Conservation (phyloP, 2,113 vertebrate genomes). For the Corydoras sp. region DNA sequence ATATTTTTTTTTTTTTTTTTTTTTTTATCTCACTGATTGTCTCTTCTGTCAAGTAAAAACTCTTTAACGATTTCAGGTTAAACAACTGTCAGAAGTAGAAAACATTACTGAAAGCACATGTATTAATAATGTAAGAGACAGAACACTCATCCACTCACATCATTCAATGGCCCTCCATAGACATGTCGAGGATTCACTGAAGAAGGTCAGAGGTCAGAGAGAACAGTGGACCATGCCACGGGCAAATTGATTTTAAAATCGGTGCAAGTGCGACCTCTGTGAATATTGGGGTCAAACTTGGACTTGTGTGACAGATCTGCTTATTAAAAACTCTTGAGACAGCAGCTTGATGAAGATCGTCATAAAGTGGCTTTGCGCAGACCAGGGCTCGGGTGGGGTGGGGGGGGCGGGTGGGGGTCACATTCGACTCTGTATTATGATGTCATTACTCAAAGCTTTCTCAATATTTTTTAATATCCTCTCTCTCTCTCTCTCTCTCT, state of each 20-base stretch:
- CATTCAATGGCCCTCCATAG: constrained; percentile 11
- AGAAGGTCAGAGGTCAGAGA: constrained; percentile 24
- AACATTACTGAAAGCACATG: no score
- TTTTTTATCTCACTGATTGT: no score
- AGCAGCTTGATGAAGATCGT: constrained; percentile 12
- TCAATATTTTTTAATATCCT: no score
- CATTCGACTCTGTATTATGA: not conserved
- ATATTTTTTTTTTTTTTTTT: no score
- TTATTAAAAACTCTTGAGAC: constrained; percentile 21
- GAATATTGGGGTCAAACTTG: constrained; percentile 36
- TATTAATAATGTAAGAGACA: no score
- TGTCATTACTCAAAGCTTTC: no score
- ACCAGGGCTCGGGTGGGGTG: no score
- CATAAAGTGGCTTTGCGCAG: constrained; percentile 18
- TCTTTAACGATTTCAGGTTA: no score
- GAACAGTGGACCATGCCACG: constrained; percentile 7
- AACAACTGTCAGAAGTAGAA: no score
- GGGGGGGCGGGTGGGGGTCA: constrained; percentile 5
- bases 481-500: no score
- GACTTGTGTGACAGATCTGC: constrained; percentile 31
- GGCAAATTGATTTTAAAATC: constrained; percentile 45
- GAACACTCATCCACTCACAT: not conserved
- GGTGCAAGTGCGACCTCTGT: constrained; percentile 28
- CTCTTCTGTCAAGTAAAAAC: no score
- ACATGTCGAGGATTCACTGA: no score